phyloP scores from a whole-genome alignment of 2,113 vertebrate genomes.

The Dasyurus viverrinus region DNA sequence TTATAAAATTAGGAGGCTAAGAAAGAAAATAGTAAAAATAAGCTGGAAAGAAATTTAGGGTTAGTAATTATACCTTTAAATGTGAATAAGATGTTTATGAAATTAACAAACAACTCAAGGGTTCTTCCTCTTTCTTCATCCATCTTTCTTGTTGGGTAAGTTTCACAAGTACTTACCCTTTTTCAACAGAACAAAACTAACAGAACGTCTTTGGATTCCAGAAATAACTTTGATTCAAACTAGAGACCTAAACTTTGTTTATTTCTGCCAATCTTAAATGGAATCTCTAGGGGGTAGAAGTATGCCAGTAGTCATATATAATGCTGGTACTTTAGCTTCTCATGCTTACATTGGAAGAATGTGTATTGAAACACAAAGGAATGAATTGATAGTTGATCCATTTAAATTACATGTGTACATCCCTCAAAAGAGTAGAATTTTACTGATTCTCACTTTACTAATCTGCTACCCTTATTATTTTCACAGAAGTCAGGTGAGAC shows the following conservation, averaged over 20 bases:
- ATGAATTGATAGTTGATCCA: background rate
- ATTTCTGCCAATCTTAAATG: constrained; percentile 8
- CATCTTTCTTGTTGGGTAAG: background rate
- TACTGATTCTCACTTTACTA: constrained; percentile 34
- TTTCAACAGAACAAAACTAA: background rate
- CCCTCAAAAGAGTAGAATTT: constrained; percentile 20
- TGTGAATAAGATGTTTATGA: background rate
- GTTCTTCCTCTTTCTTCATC: background rate
- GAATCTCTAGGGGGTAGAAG: background rate
- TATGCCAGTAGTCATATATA: constrained; percentile 10
- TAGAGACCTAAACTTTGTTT: constrained; percentile 6
- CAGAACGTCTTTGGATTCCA: background rate
- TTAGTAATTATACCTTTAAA: background rate
- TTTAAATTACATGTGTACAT: background rate
- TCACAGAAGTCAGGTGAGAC: constrained; percentile 7
- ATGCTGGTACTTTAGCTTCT: constrained; percentile 11
- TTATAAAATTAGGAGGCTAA: background rate
- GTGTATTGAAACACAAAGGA: constrained; percentile 9
- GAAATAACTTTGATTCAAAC: background rate
- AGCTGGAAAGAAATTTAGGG: background rate
- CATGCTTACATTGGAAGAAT: constrained; percentile 24
- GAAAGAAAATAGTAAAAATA: background rate
- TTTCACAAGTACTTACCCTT: background rate
- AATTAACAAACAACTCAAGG: background rate
- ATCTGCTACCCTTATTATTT: constrained; percentile 17